These are phyloP conservation scores for Disparrhopalites patrizii DNA, from an alignment of 2,888 invertebrate species.

Conservation along the genomic window DNA sequence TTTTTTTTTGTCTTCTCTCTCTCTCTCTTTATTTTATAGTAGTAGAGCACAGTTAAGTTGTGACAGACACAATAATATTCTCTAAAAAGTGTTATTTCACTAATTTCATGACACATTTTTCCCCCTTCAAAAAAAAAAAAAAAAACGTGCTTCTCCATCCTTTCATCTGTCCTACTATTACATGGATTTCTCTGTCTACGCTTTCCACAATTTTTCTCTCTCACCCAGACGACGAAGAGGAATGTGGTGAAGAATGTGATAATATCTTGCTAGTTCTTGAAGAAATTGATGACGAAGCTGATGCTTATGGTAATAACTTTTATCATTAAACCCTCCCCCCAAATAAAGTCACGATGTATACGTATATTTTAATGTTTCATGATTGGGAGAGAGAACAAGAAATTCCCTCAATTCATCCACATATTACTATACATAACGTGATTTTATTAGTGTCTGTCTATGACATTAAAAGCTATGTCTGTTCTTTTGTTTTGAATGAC, in stretches of 20 bases:
- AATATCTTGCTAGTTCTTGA: conserved; percentile 81
- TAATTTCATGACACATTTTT: too few relatives aligned
- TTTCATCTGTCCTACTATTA: too few relatives aligned
- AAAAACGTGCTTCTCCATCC: too few relatives aligned
- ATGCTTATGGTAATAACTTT: conserved; percentile 51
- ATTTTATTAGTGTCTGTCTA: conserved; percentile 1
- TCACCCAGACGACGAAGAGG: conserved; percentile 36
- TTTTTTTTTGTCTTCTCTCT: too few relatives aligned
- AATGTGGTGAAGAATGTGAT: conserved; percentile 79
- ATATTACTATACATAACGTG: not conserved
- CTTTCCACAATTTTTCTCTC: conserved; percentile 5
- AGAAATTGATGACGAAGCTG: conserved; percentile 90
- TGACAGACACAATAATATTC: too few relatives aligned
- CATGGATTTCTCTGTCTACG: too few relatives aligned
- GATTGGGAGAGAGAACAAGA: not conserved
- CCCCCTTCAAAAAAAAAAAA: too few relatives aligned
- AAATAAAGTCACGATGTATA: not conserved
- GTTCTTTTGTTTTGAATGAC: not conserved
- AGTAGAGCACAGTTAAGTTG: too few relatives aligned
- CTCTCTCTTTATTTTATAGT: too few relatives aligned
- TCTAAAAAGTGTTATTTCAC: too few relatives aligned
- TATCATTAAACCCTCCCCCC: not conserved
- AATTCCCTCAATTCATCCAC: not conserved
- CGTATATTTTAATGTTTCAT: not conserved
- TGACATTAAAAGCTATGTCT: too few relatives aligned